Evolutionary conservation across 2,888 invertebrate species (phyloP).

Genomic region (Myopa testacea): DNA sequence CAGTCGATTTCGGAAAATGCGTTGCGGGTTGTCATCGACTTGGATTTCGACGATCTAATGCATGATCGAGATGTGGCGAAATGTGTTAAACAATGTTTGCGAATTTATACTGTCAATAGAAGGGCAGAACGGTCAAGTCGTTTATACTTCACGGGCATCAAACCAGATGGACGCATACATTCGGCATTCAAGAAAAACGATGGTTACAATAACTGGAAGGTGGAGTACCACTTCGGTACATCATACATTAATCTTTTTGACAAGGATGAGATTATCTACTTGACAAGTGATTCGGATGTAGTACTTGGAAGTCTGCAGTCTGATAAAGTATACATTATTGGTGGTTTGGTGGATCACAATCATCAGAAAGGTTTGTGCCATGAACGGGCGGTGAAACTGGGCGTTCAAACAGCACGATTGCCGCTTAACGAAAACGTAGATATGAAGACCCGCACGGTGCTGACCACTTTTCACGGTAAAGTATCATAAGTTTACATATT

Average conservation of each 20-base stretch:
- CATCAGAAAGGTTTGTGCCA: slow-evolving; percentile 93
- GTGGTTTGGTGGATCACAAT: slow-evolving; percentile 98
- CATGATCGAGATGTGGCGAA: slow-evolving; percentile 88
- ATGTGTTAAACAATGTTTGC: slow-evolving; percentile 88
- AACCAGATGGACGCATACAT: slow-evolving; percentile 75
- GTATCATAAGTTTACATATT: not conserved
- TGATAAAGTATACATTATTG: slow-evolving; percentile 90
- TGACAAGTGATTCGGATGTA: slow-evolving; percentile 94
- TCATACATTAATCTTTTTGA: slow-evolving; percentile 79
- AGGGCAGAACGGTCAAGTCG: slow-evolving; percentile 83
- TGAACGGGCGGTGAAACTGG: slow-evolving; percentile 81
- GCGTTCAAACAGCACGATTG: slow-evolving; percentile 83
- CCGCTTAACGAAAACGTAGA: slow-evolving; percentile 90
- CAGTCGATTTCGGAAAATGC: slow-evolving; percentile 69
- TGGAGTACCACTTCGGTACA: slow-evolving; percentile 77
- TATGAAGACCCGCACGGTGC: slow-evolving; percentile 92
- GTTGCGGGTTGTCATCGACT: slow-evolving; percentile 79
- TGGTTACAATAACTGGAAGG: slow-evolving; percentile 94
- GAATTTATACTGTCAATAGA: slow-evolving; percentile 92
- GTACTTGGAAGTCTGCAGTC: slow-evolving; percentile 80
- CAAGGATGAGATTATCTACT: slow-evolving; percentile 85
- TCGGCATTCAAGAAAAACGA: slow-evolving; percentile 82
- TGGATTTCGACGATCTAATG: slow-evolving; percentile 93
- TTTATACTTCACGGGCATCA: slow-evolving; percentile 84
- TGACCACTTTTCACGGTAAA: slow-evolving; percentile 94